A percentile compares a stretch with the other conserved stretches of the same genome.
Conservation (phyloP, 1,140 invertebrate species). For the Saccostrea echinata region DNA sequence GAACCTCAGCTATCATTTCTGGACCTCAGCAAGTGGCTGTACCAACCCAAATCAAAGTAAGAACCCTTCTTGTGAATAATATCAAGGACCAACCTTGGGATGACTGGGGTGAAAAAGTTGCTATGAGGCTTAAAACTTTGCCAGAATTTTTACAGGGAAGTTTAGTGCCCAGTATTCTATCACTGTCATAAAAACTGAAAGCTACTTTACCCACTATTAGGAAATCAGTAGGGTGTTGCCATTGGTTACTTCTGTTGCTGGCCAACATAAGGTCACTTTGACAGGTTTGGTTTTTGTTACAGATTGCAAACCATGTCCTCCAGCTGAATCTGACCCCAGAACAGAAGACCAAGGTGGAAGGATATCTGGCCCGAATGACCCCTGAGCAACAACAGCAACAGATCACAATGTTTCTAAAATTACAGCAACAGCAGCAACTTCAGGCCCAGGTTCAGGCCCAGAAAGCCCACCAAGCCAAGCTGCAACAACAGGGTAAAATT, state of each 20-base stretch:
- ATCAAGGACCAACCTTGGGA: not conserved
- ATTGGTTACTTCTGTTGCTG: too few relatives aligned
- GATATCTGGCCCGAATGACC: constrained; percentile 69
- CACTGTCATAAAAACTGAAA: too few relatives aligned
- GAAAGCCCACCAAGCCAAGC: constrained; percentile 55
- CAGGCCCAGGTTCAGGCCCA: constrained; percentile 61
- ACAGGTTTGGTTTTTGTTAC: not conserved
- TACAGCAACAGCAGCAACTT: constrained; percentile 62
- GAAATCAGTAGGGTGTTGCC: too few relatives aligned
- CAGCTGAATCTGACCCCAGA: constrained; percentile 68
- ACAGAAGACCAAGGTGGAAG: constrained; percentile 70
- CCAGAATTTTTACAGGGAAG: too few relatives aligned
- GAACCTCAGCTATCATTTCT: constrained; percentile 17
- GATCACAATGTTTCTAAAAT: constrained; percentile 63
- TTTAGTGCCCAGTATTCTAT: too few relatives aligned
- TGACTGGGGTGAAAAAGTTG: too few relatives aligned
- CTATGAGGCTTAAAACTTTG: too few relatives aligned
- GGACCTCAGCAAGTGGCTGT: constrained; percentile 54
- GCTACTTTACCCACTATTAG: too few relatives aligned
- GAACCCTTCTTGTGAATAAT: not conserved
- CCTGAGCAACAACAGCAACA: constrained; percentile 74
- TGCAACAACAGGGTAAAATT: constrained; percentile 47
- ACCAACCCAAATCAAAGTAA: constrained; percentile 70
- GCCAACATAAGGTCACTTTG: too few relatives aligned
- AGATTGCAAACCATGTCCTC: constrained; percentile 72